Evolutionary conservation across 2,113 vertebrate genomes (phyloP).

Genomic region (Callaeas wilsoni): DNA sequence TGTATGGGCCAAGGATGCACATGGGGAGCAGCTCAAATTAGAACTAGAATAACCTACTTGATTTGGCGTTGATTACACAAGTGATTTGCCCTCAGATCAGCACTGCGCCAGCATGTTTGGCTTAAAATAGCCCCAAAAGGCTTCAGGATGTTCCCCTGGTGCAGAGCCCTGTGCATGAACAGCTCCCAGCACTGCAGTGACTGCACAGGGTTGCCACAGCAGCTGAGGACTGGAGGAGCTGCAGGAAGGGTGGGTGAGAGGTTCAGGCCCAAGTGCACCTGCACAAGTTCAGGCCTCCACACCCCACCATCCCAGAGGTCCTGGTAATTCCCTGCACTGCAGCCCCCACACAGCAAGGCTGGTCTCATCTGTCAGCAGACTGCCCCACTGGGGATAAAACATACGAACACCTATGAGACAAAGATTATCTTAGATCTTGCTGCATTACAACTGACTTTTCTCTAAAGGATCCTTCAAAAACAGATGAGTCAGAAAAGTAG

Average conservation of each 20-base stretch:
- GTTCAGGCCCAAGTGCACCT: rapidly evolving
- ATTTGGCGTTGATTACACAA: constrained; percentile 36
- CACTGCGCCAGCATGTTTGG: rapidly evolving
- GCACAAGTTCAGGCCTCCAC: rapidly evolving
- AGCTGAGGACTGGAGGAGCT: not conserved
- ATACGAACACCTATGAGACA: not conserved
- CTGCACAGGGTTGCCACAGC: not conserved
- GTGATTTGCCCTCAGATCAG: not conserved
- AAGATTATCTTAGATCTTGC: not conserved
- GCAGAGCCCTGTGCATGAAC: not conserved
- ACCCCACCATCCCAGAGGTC: rapidly evolving
- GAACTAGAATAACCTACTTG: constrained; percentile 7
- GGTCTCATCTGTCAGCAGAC: not conserved
- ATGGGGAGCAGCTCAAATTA: not conserved
- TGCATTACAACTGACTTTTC: not conserved
- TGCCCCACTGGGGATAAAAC: rapidly evolving
- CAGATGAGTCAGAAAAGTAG: not conserved
- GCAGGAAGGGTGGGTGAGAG: not conserved
- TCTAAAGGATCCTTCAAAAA: not conserved
- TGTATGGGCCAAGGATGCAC: not conserved
- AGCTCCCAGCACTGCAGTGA: not conserved
- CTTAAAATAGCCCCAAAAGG: not conserved
- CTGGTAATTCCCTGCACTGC: not conserved
- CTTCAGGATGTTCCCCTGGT: rapidly evolving
- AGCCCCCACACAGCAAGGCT: not conserved